Percentiles rank a stretch among this genome's conserved stretches.
phyloP scores from a whole-genome alignment of 2,888 invertebrate species.

The Penaeus monodon region DNA sequence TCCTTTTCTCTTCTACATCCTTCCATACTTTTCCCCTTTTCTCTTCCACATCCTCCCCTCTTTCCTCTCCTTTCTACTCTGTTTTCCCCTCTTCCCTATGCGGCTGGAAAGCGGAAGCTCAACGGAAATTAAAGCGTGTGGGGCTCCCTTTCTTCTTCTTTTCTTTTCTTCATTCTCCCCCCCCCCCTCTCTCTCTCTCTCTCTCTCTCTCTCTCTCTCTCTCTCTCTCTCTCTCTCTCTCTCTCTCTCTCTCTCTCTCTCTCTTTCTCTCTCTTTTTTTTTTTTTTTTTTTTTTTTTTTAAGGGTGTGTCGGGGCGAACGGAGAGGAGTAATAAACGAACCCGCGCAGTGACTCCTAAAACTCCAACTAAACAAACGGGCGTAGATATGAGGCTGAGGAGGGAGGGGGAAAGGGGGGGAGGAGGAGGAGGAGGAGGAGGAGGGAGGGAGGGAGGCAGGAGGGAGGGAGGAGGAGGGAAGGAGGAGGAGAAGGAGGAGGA shows the following conservation, averaged over 20 bases:
- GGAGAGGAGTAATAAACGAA: too few species aligned
- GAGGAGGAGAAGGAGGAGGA: too few species aligned
- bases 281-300: too few species aligned
- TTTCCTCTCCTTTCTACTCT: not conserved
- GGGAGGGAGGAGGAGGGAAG: too few species aligned
- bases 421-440: too few species aligned
- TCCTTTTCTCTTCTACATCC: too few species aligned
- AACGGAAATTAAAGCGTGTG: not conserved
- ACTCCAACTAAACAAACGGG: too few species aligned
- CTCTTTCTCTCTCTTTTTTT: not conserved
- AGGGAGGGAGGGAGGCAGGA: too few species aligned
- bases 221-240: not conserved
- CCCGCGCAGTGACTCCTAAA: too few species aligned
- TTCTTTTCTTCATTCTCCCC: slow-evolving; percentile 9
- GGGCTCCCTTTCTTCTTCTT: not conserved
- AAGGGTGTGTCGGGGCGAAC: too few species aligned
- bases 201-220: slow-evolving; percentile 11
- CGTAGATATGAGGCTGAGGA: too few species aligned
- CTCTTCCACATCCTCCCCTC: not conserved
- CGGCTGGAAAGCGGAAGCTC: not conserved
- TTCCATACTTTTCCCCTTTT: not conserved
- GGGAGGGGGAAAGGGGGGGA: too few species aligned
- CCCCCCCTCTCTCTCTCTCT: slow-evolving; percentile 9
- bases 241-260: not conserved
- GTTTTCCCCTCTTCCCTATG: not conserved